Evolutionary conservation across 2,113 vertebrate species (phyloP).

Genomic region (Alectura lathami): DNA sequence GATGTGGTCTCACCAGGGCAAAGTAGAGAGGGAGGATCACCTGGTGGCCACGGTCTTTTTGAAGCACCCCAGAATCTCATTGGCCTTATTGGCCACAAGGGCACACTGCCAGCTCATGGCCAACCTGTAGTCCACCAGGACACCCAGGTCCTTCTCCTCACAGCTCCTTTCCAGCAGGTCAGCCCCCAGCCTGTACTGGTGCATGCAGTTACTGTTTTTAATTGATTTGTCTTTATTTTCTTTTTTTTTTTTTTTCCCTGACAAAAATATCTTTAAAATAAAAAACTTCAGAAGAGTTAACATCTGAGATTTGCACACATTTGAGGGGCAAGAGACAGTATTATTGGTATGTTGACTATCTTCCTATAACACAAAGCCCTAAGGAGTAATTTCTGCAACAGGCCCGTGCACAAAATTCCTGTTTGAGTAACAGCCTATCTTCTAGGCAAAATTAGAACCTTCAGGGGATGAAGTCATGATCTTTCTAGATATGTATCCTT

Average conservation of each 20-base stretch:
- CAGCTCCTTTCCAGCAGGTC: no score
- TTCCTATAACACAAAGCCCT: not conserved
- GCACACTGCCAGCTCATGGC: no score
- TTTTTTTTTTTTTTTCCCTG: not conserved
- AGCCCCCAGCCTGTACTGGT: no score
- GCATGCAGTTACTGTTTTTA: not conserved
- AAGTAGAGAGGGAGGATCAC: no score
- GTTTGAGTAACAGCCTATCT: not conserved
- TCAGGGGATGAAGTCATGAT: not conserved
- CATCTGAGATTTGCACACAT: not conserved
- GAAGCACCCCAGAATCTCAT: no score
- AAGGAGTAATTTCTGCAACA: not conserved
- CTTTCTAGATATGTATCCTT: not conserved
- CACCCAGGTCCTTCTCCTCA: no score
- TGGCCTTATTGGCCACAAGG: no score
- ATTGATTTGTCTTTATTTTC: not conserved
- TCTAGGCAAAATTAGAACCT: not conserved
- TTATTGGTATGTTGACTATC: not conserved
- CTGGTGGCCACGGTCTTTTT: no score
- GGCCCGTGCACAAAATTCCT: not conserved
- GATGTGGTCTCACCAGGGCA: no score
- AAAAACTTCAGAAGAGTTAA: not conserved
- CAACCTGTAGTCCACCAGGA: no score
- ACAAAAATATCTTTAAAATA: not conserved
- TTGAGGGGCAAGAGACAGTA: not conserved